Evolutionary conservation across 2,888 invertebrate species (phyloP), one percentile per base, ranked within the genome.

Genomic region (Auanema freiburgensis): DNA sequence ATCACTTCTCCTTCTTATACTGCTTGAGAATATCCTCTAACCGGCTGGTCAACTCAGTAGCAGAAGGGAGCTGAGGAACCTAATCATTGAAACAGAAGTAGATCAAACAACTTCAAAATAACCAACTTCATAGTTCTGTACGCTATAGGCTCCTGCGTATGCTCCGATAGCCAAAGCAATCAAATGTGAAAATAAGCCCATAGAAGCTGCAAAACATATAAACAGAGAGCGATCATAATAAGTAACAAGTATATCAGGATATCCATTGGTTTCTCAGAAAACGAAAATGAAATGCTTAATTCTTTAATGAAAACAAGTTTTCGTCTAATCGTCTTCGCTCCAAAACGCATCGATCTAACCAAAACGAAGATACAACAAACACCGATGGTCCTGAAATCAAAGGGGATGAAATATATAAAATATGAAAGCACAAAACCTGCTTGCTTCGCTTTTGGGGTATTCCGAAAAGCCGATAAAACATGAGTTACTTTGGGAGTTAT

Each of bases 131-230:
- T 18, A 46, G 46, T 46, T 46, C 60, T 76, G 76, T 41, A 68
- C 76, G 12, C 59, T 65, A 54, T 67, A 76, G 1, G 69, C 66
- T 25, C 76, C 76, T 11, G 66, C 73, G 50, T 76, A 76, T 5
- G 61, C 46, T 10, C 46, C 46, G 3, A 46, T 46, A 46, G 16
- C 46, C 5, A 16, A 5, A 10, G 16, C 18, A 16, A 46, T 46
- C 46, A 46, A n/a, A 46, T 46, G 33, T 5, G 33, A 33, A 8
- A 33, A 33, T 8, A 33, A 33, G 3, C 33, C 33, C 33, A 33
- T 33, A 8, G 33, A 33, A 33, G 8, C 33, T 33, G 33, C 33
- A 33, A 33, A 33, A 8, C 33, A 33, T 33, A n/a, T n/a, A n/a
- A n/a, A n/a, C 33, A 33, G 33, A 33, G 33, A 8, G 3, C 8